Base-by-base conservation (phyloP, 2,888 invertebrate genomes). In the Bursaphelenchus okinawaensis region DNA sequence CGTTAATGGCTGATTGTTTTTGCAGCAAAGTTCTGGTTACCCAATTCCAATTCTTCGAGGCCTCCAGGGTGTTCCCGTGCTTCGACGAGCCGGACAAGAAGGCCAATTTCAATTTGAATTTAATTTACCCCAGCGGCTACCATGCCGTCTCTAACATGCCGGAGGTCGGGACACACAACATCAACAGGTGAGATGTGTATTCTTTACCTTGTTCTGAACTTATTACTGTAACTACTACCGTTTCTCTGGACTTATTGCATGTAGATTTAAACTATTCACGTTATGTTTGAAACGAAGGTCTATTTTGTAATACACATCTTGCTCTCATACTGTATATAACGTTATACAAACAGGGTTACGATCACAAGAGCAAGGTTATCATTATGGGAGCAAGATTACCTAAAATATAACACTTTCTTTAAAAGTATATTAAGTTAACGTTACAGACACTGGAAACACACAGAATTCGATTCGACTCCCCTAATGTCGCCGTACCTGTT, bases 401-500 rank as follows among this genome's bases (percentile, higher is more conserved):
- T n/a, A n/a, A n/a, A n/a, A n/a, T n/a, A n/a, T n/a, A n/a, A n/a
- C n/a, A n/a, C n/a, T n/a, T n/a, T n/a, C n/a, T n/a, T n/a, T n/a
- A 23, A 23, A 23, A n/a, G 12, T 52, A 7, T 52, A 3, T 4
- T 16, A 24, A 26, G 16, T 54, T 6, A 54, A 3, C 19, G 9
- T 56, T 56, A 12, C 19, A 56, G 56, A 3, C 22, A 24, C 8
- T 56, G 56, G 56, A 24, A 22, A 4, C 56, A 24, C 26, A 56
- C 56, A 50, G 27, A 24, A 19, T 56, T 56, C 56, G 56, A 56
- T 12, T n/a, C 9, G 19, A 55, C 60, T 1, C 60, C 60, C 9
- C 19, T 24, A 28, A 59, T 59, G 50, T 59, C 60, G 1, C 40
- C 60, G 9, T 59, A 59, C 27, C 24, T 59, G 16, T 55, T 59